Evolutionary conservation across 1,140 invertebrate genomes (phyloP).

Genomic region (Magallana gigas): DNA sequence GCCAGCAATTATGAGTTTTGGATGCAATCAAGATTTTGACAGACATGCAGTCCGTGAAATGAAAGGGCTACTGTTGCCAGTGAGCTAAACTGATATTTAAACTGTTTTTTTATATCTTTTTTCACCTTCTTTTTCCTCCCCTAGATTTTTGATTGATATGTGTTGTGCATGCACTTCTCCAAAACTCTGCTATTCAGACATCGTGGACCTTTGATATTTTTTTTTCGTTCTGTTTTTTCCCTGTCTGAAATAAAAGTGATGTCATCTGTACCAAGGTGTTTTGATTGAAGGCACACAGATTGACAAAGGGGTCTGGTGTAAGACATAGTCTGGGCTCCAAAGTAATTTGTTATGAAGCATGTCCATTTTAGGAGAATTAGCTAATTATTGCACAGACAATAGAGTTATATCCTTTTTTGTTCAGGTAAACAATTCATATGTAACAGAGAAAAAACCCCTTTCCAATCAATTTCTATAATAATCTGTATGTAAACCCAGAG

Average conservation of each 20-base stretch:
- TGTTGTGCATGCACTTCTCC: constrained; percentile 19
- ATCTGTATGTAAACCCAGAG: not conserved
- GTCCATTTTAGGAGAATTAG: constrained; percentile 11
- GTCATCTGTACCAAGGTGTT: constrained; percentile 7
- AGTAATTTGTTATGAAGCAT: not conserved
- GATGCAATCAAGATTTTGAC: constrained; percentile 22
- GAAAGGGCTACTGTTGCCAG: constrained; percentile 29
- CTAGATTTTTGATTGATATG: constrained; percentile 6
- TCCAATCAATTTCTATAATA: not conserved
- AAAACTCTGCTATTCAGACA: not conserved
- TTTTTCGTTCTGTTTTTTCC: not conserved
- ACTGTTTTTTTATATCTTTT: constrained; percentile 23
- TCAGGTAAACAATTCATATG: not conserved
- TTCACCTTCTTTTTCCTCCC: not conserved
- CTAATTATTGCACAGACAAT: constrained; percentile 25
- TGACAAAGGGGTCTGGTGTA: constrained; percentile 7
- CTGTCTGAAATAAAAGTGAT: constrained; percentile 7
- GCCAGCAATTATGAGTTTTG: not conserved
- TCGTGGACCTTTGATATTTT: not conserved
- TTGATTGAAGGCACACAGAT: not conserved
- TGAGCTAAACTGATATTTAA: constrained; percentile 7
- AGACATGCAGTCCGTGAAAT: constrained; percentile 29
- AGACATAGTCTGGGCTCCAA: constrained; percentile 8
- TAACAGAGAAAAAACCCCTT: not conserved
- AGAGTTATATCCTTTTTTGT: not conserved